Conservation (phyloP, 2,888 invertebrate genomes). For the Dryomyza anilis region DNA sequence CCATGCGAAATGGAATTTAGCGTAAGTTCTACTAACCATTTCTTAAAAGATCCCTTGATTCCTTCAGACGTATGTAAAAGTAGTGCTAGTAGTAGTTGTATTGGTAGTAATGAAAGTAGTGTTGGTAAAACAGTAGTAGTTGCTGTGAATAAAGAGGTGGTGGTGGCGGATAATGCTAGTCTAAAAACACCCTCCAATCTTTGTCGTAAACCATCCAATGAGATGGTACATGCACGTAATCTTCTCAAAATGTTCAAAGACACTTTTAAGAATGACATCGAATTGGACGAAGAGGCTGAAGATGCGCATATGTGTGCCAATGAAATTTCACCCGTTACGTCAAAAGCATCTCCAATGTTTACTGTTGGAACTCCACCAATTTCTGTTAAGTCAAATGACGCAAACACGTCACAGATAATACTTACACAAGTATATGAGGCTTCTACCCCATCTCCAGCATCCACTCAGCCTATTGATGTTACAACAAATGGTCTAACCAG, state of each 20-base stretch:
- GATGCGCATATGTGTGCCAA: conserved; percentile 15
- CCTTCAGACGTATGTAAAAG: conserved; percentile 17
- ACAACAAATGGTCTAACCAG: too few species aligned
- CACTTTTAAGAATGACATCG: conserved; percentile 53
- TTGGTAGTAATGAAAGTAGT: conserved; percentile 14
- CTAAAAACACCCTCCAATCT: conserved; percentile 33
- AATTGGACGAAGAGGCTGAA: conserved; percentile 44
- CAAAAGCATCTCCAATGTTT: neutral
- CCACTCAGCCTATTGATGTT: too few species aligned
- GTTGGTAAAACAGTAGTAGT: conserved; percentile 33
- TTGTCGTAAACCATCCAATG: conserved; percentile 53
- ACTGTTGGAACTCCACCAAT: conserved; percentile 22
- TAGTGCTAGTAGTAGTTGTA: conserved; percentile 24
- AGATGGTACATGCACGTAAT: conserved; percentile 57
- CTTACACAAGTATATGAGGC: too few species aligned
- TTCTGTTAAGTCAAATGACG: conserved; percentile 8
- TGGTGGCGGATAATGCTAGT: conserved; percentile 30
- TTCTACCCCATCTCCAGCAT: neutral
- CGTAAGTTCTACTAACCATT: conserved; percentile 59
- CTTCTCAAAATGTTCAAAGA: conserved; percentile 57
- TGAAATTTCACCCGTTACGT: conserved; percentile 11
- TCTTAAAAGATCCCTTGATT: conserved; percentile 35
- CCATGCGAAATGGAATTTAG: conserved; percentile 57
- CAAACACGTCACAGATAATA: too few species aligned
- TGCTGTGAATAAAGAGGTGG: neutral